Conservation (phyloP, 2,113 vertebrate genomes). For the Corythornis cristatus region DNA sequence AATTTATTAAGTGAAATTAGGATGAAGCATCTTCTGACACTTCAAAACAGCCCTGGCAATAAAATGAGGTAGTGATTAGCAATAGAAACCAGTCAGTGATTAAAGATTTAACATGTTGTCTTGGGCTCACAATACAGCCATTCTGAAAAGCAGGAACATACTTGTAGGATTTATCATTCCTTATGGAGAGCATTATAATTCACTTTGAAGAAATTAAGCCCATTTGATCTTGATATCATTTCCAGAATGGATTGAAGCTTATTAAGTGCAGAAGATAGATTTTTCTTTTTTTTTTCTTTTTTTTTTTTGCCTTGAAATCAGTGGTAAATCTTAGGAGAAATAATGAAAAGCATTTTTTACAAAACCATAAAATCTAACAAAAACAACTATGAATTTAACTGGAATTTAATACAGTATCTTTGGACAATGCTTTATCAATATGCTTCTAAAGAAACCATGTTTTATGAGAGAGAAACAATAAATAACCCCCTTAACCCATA, state of each 20-base stretch:
- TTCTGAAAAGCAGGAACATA: neutral
- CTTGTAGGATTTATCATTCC: conserved; percentile 4
- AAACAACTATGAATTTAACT: neutral
- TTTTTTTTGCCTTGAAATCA: neutral
- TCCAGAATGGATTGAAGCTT: neutral
- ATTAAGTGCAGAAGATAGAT: neutral
- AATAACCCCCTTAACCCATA: neutral
- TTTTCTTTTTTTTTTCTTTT: neutral
- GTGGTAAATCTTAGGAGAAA: neutral
- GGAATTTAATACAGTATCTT: neutral
- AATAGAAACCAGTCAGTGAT: neutral
- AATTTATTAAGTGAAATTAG: neutral
- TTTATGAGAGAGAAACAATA: neutral
- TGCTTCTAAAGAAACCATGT: neutral
- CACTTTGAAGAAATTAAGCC: conserved; percentile 17
- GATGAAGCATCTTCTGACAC: neutral
- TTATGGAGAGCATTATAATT: neutral
- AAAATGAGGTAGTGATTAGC: neutral
- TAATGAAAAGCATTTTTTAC: neutral
- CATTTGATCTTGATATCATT: neutral
- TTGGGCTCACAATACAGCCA: neutral
- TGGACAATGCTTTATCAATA: neutral
- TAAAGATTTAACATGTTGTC: conserved; percentile 16
- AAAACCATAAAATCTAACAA: neutral
- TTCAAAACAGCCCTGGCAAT: neutral